Conservation (phyloP, 2,888 invertebrate species). For the Cephus pygmeus region DNA sequence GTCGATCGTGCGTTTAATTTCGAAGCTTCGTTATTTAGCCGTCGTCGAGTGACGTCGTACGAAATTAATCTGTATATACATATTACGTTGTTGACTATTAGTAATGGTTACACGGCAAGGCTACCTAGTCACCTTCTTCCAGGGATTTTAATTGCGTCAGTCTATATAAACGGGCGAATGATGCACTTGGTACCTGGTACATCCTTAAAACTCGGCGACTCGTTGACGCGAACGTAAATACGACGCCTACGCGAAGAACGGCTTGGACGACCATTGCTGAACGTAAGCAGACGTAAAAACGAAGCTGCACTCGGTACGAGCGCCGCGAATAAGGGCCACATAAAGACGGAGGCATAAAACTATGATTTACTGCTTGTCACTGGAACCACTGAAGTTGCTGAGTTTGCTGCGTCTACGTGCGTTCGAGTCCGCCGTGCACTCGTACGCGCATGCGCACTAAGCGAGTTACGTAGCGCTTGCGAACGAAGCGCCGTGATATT, state of each 20-base stretch:
- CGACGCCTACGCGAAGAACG: slow-evolving; percentile 47
- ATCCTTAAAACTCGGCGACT: slow-evolving; percentile 19
- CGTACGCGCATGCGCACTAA: background rate
- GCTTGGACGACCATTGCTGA: background rate
- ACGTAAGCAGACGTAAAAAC: slow-evolving; percentile 47
- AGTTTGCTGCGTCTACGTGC: background rate
- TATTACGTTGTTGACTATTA: too few species aligned
- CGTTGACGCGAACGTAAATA: slow-evolving; percentile 50
- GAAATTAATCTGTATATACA: too few species aligned
- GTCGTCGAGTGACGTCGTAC: too few species aligned
- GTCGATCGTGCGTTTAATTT: too few species aligned
- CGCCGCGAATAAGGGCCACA: slow-evolving; percentile 45
- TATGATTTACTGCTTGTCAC: slow-evolving; percentile 64
- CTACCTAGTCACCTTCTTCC: too few species aligned
- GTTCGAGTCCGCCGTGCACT: background rate
- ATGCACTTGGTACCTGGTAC: too few species aligned
- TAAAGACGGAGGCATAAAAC: slow-evolving; percentile 59
- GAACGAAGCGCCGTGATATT: slow-evolving; percentile 8
- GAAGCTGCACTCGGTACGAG: slow-evolving; percentile 44
- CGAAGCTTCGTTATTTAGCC: too few species aligned
- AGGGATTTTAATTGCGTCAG: too few species aligned
- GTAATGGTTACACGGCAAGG: too few species aligned
- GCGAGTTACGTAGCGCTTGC: background rate
- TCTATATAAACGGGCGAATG: too few species aligned
- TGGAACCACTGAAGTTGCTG: slow-evolving; percentile 24